Conservation (phyloP, 2,113 vertebrate species). For the Mobula birostris region DNA sequence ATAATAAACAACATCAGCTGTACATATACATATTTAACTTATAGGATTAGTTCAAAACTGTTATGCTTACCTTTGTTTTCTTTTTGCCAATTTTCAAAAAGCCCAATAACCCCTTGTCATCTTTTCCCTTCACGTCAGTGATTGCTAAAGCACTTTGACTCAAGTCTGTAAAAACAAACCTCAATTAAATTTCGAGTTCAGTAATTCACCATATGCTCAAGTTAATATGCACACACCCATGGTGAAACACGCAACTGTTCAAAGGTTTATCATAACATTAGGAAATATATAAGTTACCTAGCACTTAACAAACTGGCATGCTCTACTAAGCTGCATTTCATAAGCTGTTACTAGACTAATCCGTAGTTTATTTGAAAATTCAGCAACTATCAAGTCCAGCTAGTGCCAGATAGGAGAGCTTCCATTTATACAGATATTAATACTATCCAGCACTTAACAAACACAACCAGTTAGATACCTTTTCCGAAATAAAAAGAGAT, state of each 20-base stretch:
- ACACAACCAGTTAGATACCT: not conserved
- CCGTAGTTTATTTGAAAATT: too few species aligned
- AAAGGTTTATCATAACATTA: not conserved
- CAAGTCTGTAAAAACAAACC: conserved; percentile 58
- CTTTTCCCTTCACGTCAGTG: conserved; percentile 62
- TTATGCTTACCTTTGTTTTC: conserved; percentile 68
- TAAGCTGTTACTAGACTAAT: too few species aligned
- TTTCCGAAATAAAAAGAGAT: not conserved
- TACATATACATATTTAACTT: not conserved
- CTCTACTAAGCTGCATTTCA: too few species aligned
- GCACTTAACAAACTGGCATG: too few species aligned
- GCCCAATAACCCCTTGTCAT: conserved; percentile 74
- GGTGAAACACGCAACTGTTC: not conserved
- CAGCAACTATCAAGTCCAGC: too few species aligned
- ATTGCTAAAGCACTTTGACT: conserved; percentile 58
- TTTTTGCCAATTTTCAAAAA: conserved; percentile 73
- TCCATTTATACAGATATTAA: not conserved
- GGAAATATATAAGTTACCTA: too few species aligned
- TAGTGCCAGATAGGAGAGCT: not conserved
- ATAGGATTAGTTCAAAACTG: not conserved
- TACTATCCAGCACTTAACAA: not conserved
- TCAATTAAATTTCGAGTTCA: conserved; percentile 2
- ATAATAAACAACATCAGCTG: not conserved
- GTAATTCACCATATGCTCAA: not conserved
- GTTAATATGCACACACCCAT: not conserved